phyloP scores from a whole-genome alignment of 2,113 vertebrate genomes.

The Coregonus clupeaformis region DNA sequence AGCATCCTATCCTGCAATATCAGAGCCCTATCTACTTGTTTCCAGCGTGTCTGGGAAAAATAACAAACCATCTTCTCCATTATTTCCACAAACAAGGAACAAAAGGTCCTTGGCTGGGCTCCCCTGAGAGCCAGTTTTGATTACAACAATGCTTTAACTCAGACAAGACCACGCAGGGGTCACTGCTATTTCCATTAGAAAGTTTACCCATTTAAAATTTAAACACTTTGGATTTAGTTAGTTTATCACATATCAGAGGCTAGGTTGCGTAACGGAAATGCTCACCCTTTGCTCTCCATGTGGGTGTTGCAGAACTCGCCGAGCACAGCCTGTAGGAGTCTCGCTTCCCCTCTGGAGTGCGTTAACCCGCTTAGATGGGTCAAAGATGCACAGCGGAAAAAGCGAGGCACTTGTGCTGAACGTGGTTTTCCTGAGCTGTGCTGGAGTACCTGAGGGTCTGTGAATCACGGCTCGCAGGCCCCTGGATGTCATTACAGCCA shows the following conservation, averaged over 20 bases:
- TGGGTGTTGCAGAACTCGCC: conserved; percentile 64
- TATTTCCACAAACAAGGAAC: conserved; percentile 78
- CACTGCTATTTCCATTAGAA: conserved; percentile 78
- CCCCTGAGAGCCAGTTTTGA: conserved; percentile 76
- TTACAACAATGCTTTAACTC: conserved; percentile 79
- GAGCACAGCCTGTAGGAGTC: conserved; percentile 3
- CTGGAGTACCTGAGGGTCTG: conserved; percentile 58
- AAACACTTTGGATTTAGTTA: conserved; percentile 51
- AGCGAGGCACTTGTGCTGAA: conserved; percentile 44
- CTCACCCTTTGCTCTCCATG: conserved; percentile 75
- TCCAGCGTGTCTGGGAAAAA: conserved; percentile 73
- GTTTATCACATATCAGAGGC: conserved; percentile 70
- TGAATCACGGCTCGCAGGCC: conserved; percentile 62
- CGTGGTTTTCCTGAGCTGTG: conserved; percentile 57
- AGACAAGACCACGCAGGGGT: conserved; percentile 75
- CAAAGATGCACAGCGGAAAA: conserved; percentile 57
- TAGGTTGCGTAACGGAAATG: conserved; percentile 71
- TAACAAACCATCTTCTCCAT: conserved; percentile 77
- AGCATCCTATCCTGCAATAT: conserved; percentile 70
- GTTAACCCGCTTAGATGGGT: conserved; percentile 74
- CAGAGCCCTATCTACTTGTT: conserved; percentile 73
- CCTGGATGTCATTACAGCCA: conserved; percentile 64
- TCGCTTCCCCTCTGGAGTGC: conserved; percentile 60
- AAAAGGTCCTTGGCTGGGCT: conserved; percentile 75
- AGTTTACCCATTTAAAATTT: conserved; percentile 80